These are phyloP conservation scores for Diorhabda elongata DNA, from an alignment of 1,140 invertebrate genomes.

Conservation along the genomic window DNA sequence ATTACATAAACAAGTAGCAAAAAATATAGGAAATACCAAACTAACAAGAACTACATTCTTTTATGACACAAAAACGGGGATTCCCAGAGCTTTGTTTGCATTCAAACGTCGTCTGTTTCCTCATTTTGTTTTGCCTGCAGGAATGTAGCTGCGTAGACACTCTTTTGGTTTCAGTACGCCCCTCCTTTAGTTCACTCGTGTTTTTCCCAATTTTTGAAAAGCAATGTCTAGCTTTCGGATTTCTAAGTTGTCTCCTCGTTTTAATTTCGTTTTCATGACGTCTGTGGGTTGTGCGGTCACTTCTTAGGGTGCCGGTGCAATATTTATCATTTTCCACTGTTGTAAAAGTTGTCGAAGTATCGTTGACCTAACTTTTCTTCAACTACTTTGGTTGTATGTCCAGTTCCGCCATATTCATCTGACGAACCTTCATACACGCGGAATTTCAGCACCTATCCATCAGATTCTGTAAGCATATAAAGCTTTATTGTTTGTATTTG, in stretches of 20 bases:
- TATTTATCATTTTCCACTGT: background rate
- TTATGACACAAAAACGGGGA: slow-evolving; percentile 2
- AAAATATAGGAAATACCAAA: too few species aligned
- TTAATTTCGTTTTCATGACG: background rate
- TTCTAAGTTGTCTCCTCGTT: background rate
- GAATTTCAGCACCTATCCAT: slow-evolving; percentile 37
- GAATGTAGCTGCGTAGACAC: slow-evolving; percentile 2
- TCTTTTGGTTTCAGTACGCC: slow-evolving; percentile 14
- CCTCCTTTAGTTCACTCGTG: slow-evolving; percentile 14
- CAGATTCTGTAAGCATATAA: slow-evolving; percentile 42
- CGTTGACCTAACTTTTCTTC: slow-evolving; percentile 37
- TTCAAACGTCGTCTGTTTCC: slow-evolving; percentile 10
- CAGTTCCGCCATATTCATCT: slow-evolving; percentile 28
- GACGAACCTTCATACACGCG: slow-evolving; percentile 29
- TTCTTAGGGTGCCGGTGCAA: background rate
- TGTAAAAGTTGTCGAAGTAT: background rate
- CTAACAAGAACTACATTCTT: background rate
- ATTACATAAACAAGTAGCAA: background rate
- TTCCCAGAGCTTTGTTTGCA: slow-evolving; percentile 9
- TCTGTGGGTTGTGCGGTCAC: background rate
- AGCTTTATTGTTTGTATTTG: slow-evolving; percentile 34
- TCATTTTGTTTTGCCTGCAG: slow-evolving; percentile 12
- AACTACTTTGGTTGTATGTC: slow-evolving; percentile 34
- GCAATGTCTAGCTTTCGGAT: slow-evolving; percentile 4
- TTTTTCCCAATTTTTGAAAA: slow-evolving; percentile 19